phyloP scores from a whole-genome alignment of 1,140 invertebrate genomes.

The Atta texana region DNA sequence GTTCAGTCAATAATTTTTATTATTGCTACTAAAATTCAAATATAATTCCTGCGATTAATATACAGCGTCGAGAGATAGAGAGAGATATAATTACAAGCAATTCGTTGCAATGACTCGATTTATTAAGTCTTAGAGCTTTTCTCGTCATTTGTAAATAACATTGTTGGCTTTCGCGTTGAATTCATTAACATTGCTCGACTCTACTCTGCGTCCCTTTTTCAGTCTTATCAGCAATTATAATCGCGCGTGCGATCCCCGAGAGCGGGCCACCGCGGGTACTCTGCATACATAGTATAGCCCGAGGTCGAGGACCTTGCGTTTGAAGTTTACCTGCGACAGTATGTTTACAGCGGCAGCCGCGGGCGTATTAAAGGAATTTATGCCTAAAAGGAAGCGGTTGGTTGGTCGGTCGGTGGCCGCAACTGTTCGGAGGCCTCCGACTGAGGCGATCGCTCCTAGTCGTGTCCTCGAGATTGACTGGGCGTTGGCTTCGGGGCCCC shows the following conservation, averaged over 20 bases:
- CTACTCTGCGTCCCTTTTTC: neutral
- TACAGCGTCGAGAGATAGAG: neutral
- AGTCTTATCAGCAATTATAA: conserved; percentile 43
- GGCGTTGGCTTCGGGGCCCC: conserved; percentile 39
- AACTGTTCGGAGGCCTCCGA: neutral
- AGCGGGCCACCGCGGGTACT: conserved; percentile 18
- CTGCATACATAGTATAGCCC: conserved; percentile 30
- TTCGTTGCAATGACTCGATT: neutral
- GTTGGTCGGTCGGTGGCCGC: conserved; percentile 18
- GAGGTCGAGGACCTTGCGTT: conserved; percentile 26
- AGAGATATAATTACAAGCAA: neutral
- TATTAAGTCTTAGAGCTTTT: neutral
- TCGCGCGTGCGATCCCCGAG: conserved; percentile 10
- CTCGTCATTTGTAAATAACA: neutral
- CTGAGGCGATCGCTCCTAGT: conserved; percentile 42
- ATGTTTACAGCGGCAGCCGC: conserved; percentile 36
- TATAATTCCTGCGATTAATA: conserved; percentile 1
- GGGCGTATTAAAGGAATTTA: conserved; percentile 44
- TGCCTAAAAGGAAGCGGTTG: conserved; percentile 51
- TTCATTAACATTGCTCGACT: neutral
- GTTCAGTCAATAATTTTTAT: neutral
- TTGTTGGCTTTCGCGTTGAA: neutral
- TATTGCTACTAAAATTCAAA: neutral
- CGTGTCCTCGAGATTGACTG: conserved; percentile 56
- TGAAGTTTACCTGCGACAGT: conserved; percentile 49